Conservation (phyloP, 1,140 invertebrate genomes). For the Latrodectus geometricus region DNA sequence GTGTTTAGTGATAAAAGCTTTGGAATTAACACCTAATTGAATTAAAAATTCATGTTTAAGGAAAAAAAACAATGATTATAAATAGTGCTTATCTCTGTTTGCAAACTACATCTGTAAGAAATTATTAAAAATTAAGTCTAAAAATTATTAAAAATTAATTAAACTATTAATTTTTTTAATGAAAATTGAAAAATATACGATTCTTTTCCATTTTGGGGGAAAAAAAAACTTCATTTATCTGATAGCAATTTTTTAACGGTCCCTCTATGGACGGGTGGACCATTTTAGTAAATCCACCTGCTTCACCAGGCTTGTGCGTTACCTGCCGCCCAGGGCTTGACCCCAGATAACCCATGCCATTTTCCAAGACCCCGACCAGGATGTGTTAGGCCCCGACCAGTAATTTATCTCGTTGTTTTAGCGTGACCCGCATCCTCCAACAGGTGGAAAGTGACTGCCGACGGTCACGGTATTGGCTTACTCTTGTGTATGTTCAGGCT, state of each 20-base stretch:
- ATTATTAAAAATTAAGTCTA: no score
- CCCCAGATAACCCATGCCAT: constrained; percentile 33
- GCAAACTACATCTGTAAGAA: no score
- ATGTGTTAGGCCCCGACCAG: constrained; percentile 29
- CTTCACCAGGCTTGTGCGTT: constrained; percentile 26
- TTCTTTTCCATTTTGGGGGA: no score
- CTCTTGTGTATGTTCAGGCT: not conserved
- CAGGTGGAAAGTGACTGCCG: constrained; percentile 37
- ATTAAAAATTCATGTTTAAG: no score
- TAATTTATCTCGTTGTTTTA: constrained; percentile 54
- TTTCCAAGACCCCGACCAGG: constrained; percentile 36
- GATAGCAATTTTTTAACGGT: not conserved
- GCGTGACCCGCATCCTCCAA: constrained; percentile 48
- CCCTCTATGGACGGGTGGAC: constrained; percentile 5
- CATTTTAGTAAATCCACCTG: constrained; percentile 23
- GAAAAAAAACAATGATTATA: no score
- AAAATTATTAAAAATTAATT: no score
- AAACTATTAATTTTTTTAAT: no score
- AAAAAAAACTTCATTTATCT: no score
- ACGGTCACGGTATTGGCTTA: constrained; percentile 27
- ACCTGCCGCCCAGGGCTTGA: constrained; percentile 43
- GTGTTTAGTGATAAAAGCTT: no score
- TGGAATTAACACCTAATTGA: no score
- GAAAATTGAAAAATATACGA: no score
- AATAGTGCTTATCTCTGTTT: no score